A percentile compares a stretch with the other conserved stretches of the same genome.
These are phyloP conservation scores for Pollachius pollachius DNA, from an alignment of 2,113 vertebrate species.

Conservation along the genomic window DNA sequence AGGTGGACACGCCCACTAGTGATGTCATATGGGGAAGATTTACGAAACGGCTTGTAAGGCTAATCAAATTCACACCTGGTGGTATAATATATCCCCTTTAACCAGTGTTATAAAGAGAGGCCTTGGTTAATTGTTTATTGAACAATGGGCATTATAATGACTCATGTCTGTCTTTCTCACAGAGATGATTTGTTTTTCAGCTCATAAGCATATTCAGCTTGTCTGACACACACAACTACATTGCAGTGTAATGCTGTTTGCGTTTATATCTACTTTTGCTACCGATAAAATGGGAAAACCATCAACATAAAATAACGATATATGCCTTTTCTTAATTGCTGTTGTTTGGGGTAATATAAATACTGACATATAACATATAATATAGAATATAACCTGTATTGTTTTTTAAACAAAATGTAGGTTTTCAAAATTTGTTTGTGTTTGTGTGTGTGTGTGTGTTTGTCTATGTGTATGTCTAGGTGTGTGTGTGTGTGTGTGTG, in stretches of 20 bases:
- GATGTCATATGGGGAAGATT: no score
- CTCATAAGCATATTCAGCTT: no score
- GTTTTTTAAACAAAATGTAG: not conserved
- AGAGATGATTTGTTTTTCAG: no score
- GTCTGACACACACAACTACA: not conserved
- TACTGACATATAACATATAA: conserved; percentile 16
- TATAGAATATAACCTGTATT: no score
- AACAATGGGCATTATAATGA: conserved; percentile 43
- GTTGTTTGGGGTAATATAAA: conserved; percentile 42
- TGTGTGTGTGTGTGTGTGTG: no score
- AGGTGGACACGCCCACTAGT: no score
- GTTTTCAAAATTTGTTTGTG: not conserved
- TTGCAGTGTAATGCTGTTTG: conserved; percentile 21
- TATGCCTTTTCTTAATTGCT: conserved; percentile 45
- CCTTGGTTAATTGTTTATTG: conserved; percentile 44
- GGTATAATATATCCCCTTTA: not conserved
- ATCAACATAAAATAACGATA: conserved; percentile 31
- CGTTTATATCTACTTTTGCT: conserved; percentile 37
- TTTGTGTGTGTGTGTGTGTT: no score
- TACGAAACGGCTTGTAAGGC: not conserved
- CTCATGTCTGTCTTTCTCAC: conserved; percentile 16
- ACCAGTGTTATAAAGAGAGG: conserved; percentile 16
- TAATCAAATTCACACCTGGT: not conserved
- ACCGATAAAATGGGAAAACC: not conserved
- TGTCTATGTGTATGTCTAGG: no score